Evolutionary conservation across 1,140 invertebrate species (phyloP).

Genomic region (Drosophila sproati): DNA sequence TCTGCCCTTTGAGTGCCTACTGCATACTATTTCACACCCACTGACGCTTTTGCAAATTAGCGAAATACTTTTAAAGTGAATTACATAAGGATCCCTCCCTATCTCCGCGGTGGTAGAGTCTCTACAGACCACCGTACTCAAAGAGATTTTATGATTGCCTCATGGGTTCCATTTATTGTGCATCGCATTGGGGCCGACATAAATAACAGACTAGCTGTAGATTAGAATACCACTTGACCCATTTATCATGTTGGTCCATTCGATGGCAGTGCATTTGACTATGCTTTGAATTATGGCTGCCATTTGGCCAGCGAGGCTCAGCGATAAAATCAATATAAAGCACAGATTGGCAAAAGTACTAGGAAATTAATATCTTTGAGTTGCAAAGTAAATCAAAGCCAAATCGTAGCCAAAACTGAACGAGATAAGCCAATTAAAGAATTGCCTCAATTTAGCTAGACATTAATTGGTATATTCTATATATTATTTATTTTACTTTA

Average conservation of each 20-base stretch:
- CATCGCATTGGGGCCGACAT: constrained; percentile 32
- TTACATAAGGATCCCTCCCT: background rate
- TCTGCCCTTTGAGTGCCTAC: background rate
- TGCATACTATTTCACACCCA: background rate
- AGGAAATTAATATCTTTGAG: too few relatives aligned
- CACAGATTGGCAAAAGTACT: too few relatives aligned
- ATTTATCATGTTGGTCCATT: constrained; percentile 65
- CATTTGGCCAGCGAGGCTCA: constrained; percentile 48
- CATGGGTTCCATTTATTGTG: background rate
- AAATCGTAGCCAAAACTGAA: too few relatives aligned
- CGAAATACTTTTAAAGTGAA: constrained; percentile 12
- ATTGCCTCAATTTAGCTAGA: too few relatives aligned
- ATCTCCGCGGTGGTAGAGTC: background rate
- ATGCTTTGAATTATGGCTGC: constrained; percentile 46
- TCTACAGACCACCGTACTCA: background rate
- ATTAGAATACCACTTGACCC: constrained; percentile 22
- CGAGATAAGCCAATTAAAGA: too few relatives aligned
- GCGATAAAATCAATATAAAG: constrained; percentile 21
- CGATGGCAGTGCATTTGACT: constrained; percentile 36
- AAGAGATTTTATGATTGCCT: constrained; percentile 23
- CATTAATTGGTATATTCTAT: too few relatives aligned
- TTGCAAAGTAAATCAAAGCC: too few relatives aligned
- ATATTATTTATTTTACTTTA: too few relatives aligned
- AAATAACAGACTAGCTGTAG: constrained; percentile 42
- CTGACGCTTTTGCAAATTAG: constrained; percentile 13